Percentiles rank a stretch among this genome's conserved stretches.
phyloP scores from a whole-genome alignment of 2,888 invertebrate species.

The Epicampocera succincta region DNA sequence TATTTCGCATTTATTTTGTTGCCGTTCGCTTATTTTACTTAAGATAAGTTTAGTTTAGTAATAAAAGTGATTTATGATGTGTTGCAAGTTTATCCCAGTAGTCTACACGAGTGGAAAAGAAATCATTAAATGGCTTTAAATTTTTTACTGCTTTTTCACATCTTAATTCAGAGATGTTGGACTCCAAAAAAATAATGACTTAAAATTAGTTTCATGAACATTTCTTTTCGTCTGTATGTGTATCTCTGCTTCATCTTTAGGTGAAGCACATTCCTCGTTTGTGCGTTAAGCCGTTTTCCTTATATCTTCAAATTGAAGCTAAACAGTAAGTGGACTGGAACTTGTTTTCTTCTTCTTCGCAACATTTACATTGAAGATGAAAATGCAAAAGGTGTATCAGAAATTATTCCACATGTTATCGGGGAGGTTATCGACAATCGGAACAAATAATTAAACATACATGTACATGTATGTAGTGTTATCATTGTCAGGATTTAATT shows the following conservation, averaged over 20 bases:
- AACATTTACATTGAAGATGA: too few relatives aligned
- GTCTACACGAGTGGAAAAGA: constrained; percentile 27
- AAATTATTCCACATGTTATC: too few relatives aligned
- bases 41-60: constrained; percentile 64
- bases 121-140: constrained; percentile 68
- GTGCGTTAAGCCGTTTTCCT: constrained; percentile 50
- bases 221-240: constrained; percentile 6
- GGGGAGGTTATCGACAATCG: too few relatives aligned
- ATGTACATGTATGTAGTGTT: too few relatives aligned
- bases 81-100: constrained; percentile 60
- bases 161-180: constrained; percentile 29
- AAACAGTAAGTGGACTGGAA: constrained; percentile 59
- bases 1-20: constrained; percentile 34
- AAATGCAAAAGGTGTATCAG: too few relatives aligned
- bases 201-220: constrained; percentile 27
- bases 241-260: constrained; percentile 49
- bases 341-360: background rate
- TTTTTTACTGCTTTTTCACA: constrained; percentile 37
- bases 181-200: constrained; percentile 34
- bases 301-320: constrained; percentile 62
- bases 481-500: too few relatives aligned
- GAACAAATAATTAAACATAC: too few relatives aligned
- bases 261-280: constrained; percentile 28
- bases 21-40: constrained; percentile 49
- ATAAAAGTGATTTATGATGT: constrained; percentile 69